A percentile compares a stretch with the other conserved stretches of the same genome.
Conservation (phyloP, 2,113 vertebrate species). For the Pseudorhombus dupliciocellatus region DNA sequence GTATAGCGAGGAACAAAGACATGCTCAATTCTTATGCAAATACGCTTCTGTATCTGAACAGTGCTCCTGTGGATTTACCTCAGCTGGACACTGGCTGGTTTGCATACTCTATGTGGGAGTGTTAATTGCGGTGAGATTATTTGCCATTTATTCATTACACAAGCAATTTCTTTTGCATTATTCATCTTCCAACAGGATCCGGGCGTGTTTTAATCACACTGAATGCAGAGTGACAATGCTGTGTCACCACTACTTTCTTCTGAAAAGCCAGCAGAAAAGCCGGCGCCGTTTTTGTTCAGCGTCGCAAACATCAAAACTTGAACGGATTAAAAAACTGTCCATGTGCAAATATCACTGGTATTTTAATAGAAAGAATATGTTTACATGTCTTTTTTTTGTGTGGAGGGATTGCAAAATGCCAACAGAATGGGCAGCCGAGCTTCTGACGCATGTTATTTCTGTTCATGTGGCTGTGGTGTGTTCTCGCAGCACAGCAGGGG, state of each 20-base stretch:
- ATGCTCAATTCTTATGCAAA: constrained; percentile 12
- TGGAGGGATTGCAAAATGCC: constrained; percentile 56
- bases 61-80: constrained; percentile 51
- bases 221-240: constrained; percentile 71
- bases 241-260: constrained; percentile 66
- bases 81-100: constrained; percentile 66
- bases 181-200: constrained; percentile 70
- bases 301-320: constrained; percentile 60
- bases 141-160: constrained; percentile 77
- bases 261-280: constrained; percentile 65
- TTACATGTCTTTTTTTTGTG: constrained; percentile 64
- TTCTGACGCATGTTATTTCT: constrained; percentile 39
- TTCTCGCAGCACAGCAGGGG: constrained; percentile 41
- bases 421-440: constrained; percentile 39
- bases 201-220: constrained; percentile 75
- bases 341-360: constrained; percentile 69
- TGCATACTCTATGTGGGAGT: constrained; percentile 57
- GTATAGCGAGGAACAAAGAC: background rate
- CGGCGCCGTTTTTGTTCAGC: constrained; percentile 50
- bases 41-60: constrained; percentile 21
- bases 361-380: constrained; percentile 71
- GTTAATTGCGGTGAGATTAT: constrained; percentile 76
- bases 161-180: constrained; percentile 72
- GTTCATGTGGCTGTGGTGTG: constrained; percentile 38
- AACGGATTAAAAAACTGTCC: constrained; percentile 74